Evolutionary conservation across 2,888 invertebrate genomes (phyloP), one percentile per base, ranked within the genome.

Genomic region (Drosophila infuscata): DNA sequence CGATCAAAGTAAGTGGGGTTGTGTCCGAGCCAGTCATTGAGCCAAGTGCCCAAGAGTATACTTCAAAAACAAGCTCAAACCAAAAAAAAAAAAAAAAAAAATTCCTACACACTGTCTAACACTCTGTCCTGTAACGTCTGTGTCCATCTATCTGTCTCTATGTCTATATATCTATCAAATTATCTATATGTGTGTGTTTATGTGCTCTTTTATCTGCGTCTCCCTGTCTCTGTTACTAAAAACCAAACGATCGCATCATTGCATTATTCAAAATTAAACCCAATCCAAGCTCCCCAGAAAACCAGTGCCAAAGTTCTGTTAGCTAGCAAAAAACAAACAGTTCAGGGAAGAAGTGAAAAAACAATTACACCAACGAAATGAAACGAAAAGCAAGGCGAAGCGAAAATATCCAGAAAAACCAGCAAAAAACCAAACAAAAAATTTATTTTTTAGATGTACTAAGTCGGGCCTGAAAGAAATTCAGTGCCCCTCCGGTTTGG

Each of bases 381-480:
- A 25, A 52, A 25, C 15, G 15, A 25, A 15, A 46, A 15, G 7
- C 25, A 8, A 25, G 15, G 25, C 46, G 4, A 46, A 43, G 41
- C 35, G 51, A 36, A 54, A 38, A 30, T 25, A 25, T 25, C 20
- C 20, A 36, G 43, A 48, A 38, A 57, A 41, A 32, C 25, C 32
- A 20, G 43, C 20, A 35, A 60, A 74, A 73, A 73, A 62, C 71
- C 57, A 58, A 66, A 72, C 56, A 79, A 63, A 68, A 58, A 82
- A 64, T 86, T 83, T 82, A 76, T 82, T 83, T 85, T 88, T 84
- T 91, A 93, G 93, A 93, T 97, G 97, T 96, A 97, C 97, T 95
- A 97, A 96, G 95, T 97, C 97, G 95, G 97, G 97, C 95, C 96
- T 97, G 95, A 97, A 97, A 96, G 97, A 97, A 96, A 97, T 98